These are phyloP conservation scores for Sylvietta virens DNA, from an alignment of 2,113 vertebrate species.

Conservation along the genomic window DNA sequence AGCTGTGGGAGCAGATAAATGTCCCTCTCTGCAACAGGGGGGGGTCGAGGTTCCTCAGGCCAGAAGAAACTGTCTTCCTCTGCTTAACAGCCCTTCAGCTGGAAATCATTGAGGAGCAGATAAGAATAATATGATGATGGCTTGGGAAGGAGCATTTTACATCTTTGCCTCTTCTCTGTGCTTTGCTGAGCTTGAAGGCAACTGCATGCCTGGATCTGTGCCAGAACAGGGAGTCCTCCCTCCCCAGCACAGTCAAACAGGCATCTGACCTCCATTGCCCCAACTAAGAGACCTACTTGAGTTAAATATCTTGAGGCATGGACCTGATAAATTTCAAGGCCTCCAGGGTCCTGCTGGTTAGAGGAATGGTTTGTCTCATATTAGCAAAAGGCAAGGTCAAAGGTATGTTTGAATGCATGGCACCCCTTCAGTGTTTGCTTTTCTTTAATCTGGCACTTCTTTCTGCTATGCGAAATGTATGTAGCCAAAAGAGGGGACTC, in stretches of 20 bases:
- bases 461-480: neutral
- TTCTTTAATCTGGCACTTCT: neutral
- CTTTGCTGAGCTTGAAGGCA: neutral
- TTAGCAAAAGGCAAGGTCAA: neutral
- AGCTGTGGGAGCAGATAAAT: neutral
- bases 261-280: neutral
- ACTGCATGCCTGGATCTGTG: neutral
- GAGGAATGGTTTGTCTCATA: neutral
- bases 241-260: neutral
- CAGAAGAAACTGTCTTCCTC: neutral
- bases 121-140: neutral
- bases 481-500: neutral
- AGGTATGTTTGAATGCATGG: neutral
- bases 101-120: neutral
- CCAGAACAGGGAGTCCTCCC: neutral
- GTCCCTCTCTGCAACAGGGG: neutral
- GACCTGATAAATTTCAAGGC: neutral
- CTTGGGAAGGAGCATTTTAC: neutral
- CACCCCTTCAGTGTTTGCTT: neutral
- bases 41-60: neutral
- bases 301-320: neutral
- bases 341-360: neutral
- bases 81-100: neutral
- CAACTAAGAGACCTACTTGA: neutral
- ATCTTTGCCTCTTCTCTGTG: neutral